Conservation (phyloP, 2,797 vertebrate genomes). For the Protosalanx chinensis region DNA sequence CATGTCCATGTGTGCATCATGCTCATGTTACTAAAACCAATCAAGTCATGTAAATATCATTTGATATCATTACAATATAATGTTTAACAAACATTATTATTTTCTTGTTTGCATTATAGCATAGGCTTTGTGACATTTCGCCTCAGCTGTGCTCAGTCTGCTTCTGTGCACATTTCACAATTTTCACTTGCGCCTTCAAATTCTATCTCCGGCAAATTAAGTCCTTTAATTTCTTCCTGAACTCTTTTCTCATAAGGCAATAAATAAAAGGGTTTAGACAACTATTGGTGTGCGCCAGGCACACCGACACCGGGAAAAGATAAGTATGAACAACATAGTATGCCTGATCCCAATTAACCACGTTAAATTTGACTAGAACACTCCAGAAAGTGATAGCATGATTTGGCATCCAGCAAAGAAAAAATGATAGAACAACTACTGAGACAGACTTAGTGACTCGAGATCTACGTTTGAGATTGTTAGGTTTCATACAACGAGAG, state of each 20-base stretch:
- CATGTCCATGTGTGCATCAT: too few species aligned
- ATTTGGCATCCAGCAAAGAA: constrained; percentile 75
- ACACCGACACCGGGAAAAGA: constrained; percentile 75
- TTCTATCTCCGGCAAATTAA: constrained; percentile 53
- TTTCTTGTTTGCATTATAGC: too few species aligned
- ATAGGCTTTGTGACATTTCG: too few species aligned
- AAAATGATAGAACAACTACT: constrained; percentile 70
- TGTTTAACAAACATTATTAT: too few species aligned
- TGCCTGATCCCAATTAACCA: constrained; percentile 65
- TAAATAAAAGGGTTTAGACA: constrained; percentile 78
- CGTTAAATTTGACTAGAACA: constrained; percentile 76
- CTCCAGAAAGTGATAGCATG: constrained; percentile 77
- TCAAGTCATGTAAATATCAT: too few species aligned
- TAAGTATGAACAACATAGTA: constrained; percentile 77
- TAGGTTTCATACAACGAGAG: constrained; percentile 61
- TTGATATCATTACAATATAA: too few species aligned
- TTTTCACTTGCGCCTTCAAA: too few species aligned
- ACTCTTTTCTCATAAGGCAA: constrained; percentile 75
- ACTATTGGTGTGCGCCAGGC: constrained; percentile 77
- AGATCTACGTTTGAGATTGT: constrained; percentile 63
- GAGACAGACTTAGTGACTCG: constrained; percentile 72
- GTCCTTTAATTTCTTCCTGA: constrained; percentile 64
- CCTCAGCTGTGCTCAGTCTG: too few species aligned
- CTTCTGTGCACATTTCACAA: too few species aligned
- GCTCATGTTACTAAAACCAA: too few species aligned